These are phyloP conservation scores for Seira sanloemensis DNA, from an alignment of 2,888 invertebrate species.

Conservation along the genomic window DNA sequence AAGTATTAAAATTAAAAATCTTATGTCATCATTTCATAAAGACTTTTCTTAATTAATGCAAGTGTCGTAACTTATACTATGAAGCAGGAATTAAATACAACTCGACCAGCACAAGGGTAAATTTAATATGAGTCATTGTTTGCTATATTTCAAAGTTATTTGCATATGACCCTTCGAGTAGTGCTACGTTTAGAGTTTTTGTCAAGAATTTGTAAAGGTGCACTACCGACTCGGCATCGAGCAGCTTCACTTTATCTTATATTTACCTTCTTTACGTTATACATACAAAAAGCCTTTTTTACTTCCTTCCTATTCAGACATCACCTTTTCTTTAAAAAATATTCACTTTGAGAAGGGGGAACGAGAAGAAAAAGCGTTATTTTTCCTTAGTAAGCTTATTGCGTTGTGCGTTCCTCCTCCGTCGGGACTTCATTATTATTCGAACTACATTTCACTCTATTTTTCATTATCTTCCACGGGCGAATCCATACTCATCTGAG, in stretches of 20 bases:
- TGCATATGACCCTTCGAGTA: no score
- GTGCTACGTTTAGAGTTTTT: no score
- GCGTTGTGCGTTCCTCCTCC: constrained; percentile 45
- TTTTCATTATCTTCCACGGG: constrained; percentile 36
- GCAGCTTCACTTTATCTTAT: neutral
- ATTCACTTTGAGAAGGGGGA: neutral
- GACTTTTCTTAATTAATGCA: no score
- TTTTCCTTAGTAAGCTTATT: constrained; percentile 32
- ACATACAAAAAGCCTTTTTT: constrained; percentile 59
- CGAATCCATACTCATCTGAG: neutral
- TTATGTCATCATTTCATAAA: no score
- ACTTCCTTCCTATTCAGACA: constrained; percentile 42
- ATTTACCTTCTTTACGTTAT: constrained; percentile 37
- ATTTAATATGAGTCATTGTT: no score
- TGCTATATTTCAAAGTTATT: no score
- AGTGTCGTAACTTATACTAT: no score
- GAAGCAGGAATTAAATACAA: no score
- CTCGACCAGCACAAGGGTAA: no score
- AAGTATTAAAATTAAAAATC: no score
- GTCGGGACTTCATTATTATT: constrained; percentile 56
- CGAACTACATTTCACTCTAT: constrained; percentile 39
- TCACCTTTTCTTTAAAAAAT: constrained; percentile 13
- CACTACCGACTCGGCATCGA: no score
- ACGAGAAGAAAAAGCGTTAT: neutral
- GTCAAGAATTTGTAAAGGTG: neutral